Evolutionary conservation across 1,140 invertebrate genomes (phyloP).

Genomic region (Tetramorium simillimum): DNA sequence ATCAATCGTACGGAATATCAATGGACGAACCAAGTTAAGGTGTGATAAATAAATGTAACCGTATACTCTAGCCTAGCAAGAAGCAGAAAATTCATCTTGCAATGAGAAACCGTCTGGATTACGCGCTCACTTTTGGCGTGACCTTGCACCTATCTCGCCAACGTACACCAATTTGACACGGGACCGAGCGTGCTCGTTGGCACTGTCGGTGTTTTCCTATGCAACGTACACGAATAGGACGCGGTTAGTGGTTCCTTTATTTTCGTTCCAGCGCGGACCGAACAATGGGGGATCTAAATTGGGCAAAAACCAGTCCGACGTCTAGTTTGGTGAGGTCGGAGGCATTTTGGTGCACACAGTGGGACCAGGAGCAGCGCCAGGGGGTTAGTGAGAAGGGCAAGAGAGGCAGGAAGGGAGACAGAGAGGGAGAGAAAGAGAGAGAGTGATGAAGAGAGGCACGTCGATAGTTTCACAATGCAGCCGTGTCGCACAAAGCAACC

Average conservation of each 20-base stretch:
- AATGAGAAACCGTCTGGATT: not conserved
- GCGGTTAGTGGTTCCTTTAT: slow-evolving; percentile 63
- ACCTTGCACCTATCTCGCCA: slow-evolving; percentile 5
- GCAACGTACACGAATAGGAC: slow-evolving; percentile 38
- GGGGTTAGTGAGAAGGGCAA: not conserved
- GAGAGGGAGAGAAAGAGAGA: no score
- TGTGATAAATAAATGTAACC: not conserved
- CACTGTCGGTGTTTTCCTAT: slow-evolving; percentile 53
- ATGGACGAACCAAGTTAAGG: not conserved
- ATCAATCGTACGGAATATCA: not conserved
- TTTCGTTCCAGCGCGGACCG: slow-evolving; percentile 72
- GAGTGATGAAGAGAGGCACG: not conserved
- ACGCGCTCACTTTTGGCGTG: not conserved
- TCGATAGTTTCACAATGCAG: slow-evolving; percentile 37
- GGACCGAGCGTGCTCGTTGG: not conserved
- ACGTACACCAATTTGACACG: not conserved
- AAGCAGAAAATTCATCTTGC: not conserved
- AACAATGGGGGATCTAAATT: slow-evolving; percentile 79
- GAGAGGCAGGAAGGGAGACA: not conserved
- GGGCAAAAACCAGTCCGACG: slow-evolving; percentile 77
- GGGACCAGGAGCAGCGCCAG: slow-evolving; percentile 52
- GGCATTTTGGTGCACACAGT: slow-evolving; percentile 57
- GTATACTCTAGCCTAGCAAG: not conserved
- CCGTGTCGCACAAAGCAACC: not conserved
- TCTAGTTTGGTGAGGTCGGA: slow-evolving; percentile 75